Conservation (phyloP, 2,888 invertebrate genomes). For the Venustoraphidia nigricollis region DNA sequence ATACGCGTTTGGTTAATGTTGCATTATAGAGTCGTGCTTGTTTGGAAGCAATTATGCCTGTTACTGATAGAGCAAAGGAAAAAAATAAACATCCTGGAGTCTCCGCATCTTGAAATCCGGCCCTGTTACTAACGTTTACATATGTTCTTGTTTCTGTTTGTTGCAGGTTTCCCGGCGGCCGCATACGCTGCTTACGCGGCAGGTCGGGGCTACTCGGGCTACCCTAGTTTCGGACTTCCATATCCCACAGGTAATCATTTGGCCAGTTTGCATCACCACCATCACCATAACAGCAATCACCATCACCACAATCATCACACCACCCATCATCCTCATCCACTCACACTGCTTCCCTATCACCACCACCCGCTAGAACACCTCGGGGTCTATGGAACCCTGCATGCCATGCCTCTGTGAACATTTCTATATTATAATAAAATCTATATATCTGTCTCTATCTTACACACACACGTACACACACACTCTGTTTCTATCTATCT, state of each 20-base stretch:
- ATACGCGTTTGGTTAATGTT: too few relatives aligned
- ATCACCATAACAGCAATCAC: conserved; percentile 31
- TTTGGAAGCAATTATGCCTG: too few relatives aligned
- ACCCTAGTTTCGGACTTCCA: conserved; percentile 95
- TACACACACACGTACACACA: not conserved
- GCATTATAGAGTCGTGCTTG: too few relatives aligned
- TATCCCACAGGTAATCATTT: conserved; percentile 92
- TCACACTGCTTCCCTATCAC: conserved; percentile 44
- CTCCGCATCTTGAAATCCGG: too few relatives aligned
- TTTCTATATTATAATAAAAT: not conserved
- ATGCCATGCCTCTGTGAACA: conserved; percentile 69
- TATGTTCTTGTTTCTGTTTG: conserved; percentile 17
- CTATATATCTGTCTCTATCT: not conserved
- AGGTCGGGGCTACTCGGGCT: conserved; percentile 92
- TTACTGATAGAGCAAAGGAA: too few relatives aligned
- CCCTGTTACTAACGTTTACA: not conserved
- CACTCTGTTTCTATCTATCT: not conserved
- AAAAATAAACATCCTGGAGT: too few relatives aligned
- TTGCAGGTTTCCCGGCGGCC: conserved; percentile 81
- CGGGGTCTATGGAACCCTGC: conserved; percentile 51
- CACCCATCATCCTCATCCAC: conserved; percentile 40
- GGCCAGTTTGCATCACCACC: conserved; percentile 60
- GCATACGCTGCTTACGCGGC: conserved; percentile 94
- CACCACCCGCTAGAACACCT: conserved; percentile 38
- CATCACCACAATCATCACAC: conserved; percentile 30